Conservation (phyloP, 2,113 vertebrate species). For the Pogona vitticeps region DNA sequence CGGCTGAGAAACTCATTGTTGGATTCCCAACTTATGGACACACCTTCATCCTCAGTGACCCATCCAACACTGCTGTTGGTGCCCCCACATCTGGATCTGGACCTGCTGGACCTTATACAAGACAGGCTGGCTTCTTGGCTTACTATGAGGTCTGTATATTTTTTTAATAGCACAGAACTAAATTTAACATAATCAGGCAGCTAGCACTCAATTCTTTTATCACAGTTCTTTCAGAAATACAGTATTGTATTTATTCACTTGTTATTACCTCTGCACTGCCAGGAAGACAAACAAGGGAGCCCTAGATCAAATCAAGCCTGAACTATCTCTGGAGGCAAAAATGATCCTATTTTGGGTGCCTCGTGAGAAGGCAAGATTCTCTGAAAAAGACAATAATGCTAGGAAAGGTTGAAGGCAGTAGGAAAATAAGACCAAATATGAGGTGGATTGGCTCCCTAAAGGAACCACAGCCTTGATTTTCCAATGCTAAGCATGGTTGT, state of each 20-base stretch:
- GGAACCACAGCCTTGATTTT: too few species aligned
- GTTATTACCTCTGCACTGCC: too few species aligned
- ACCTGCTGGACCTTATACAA: constrained; percentile 78
- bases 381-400: too few species aligned
- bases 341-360: too few species aligned
- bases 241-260: neutral
- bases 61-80: constrained; percentile 71
- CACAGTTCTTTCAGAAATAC: neutral
- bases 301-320: too few species aligned
- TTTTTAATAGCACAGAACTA: neutral
- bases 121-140: constrained; percentile 75
- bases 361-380: too few species aligned
- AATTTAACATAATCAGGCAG: neutral
- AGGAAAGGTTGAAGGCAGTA: too few species aligned
- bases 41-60: constrained; percentile 74
- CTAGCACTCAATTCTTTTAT: neutral
- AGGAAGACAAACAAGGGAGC: too few species aligned
- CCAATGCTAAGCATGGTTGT: too few species aligned
- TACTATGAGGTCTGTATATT: constrained; percentile 78
- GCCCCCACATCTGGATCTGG: constrained; percentile 76
- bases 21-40: constrained; percentile 84
- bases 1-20: constrained; percentile 82
- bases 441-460: too few species aligned
- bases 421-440: too few species aligned
- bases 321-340: too few species aligned